Base-by-base conservation (phyloP, 2,113 vertebrate genomes). In the Piprites chloris region DNA sequence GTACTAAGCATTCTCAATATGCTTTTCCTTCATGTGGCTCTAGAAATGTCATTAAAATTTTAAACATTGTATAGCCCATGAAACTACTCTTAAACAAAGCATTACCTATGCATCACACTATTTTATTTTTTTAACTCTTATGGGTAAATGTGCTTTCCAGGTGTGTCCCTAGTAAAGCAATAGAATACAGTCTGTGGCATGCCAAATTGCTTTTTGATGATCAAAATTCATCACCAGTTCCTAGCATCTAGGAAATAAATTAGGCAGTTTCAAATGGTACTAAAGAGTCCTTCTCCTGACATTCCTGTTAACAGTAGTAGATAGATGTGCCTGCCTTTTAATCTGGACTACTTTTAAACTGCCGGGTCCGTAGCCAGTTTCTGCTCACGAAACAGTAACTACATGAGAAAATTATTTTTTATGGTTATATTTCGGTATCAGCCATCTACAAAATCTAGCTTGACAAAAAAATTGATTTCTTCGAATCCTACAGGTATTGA, bases 151-250 rank as follows among this genome's bases (percentile, higher is more conserved):
- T 84, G 73, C 69, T 92, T 93, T 92, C 90, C 80, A 92, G 56
- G 85, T 84, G 72, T 71, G 58, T 58, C 37, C 16, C 20, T 85
- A 46, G 63, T 56, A 72, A 92, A 78, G 52, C 24, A 74, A 39
- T 33, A 67, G 68, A 90, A 85, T 65, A 74, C 33, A 8, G 17
- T 47, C 42, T 44, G 33, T 69, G 56, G 65, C 39, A 75, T 11
- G 49, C 52, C 84, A 74, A 90, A 92, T 92, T 78, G 69, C 80
- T 91, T 95, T 95, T 87, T 96, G 65, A 90, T 90, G n/a, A 81
- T 72, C 47, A 88, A 77, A 93, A 91, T 93, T 83, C 52, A 89
- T 96, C 85, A 76, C 42, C 5, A 3, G 17, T 62, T 95, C 39
- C 68, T 37, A 71, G 28, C 5, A 77, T 69, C 74, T 83, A 59